Percentiles rank a stretch among this genome's conserved stretches.
Conservation (phyloP, 1,140 invertebrate species). For the Cherax quadricarinatus region DNA sequence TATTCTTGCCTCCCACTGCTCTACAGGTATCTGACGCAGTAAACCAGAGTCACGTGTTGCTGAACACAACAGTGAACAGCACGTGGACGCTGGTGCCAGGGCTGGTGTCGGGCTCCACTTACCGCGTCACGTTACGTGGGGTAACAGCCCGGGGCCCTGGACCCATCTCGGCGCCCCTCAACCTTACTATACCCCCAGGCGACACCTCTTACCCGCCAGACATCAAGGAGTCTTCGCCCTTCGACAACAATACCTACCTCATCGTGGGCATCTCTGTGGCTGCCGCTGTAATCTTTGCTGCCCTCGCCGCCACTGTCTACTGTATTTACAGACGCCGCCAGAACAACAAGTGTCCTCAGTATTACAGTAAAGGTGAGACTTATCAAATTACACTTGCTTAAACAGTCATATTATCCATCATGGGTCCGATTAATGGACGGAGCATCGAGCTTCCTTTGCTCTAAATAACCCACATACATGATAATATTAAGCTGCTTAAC, state of each 20-base stretch:
- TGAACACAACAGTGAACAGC: slow-evolving; percentile 69
- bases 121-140: slow-evolving; percentile 60
- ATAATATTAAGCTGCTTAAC: not conserved
- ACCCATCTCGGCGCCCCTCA: slow-evolving; percentile 49
- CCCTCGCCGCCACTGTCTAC: slow-evolving; percentile 58
- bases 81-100: slow-evolving; percentile 63
- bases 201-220: slow-evolving; percentile 46
- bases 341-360: slow-evolving; percentile 68
- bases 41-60: slow-evolving; percentile 59
- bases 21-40: slow-evolving; percentile 50
- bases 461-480: too few relatives aligned
- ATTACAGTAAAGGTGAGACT: slow-evolving; percentile 67
- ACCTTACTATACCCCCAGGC: slow-evolving; percentile 47
- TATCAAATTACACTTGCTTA: not conserved
- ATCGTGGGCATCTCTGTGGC: slow-evolving; percentile 70
- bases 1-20: not conserved
- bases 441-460: too few relatives aligned
- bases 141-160: slow-evolving; percentile 65
- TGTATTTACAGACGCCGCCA: slow-evolving; percentile 65
- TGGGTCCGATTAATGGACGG: too few relatives aligned
- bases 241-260: slow-evolving; percentile 72
- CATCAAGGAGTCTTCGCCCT: slow-evolving; percentile 65
- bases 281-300: slow-evolving; percentile 61
- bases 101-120: slow-evolving; percentile 55
- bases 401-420: not conserved